phyloP scores from a whole-genome alignment of 2,113 vertebrate species.

The Perca schrenkii region DNA sequence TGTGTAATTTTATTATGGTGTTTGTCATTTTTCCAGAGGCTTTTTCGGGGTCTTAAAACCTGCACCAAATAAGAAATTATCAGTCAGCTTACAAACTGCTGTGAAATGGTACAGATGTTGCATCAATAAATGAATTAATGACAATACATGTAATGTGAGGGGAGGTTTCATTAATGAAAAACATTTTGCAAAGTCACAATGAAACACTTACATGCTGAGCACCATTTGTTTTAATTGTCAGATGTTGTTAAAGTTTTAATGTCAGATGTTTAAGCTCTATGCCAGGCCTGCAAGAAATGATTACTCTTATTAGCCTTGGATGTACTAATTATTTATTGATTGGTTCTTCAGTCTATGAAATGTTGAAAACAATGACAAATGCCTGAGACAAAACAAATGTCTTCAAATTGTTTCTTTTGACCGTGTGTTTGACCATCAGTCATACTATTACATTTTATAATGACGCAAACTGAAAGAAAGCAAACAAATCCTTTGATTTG shows the following conservation, averaged over 20 bases:
- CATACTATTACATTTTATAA: background rate
- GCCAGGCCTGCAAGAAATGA: background rate
- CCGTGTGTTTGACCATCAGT: background rate
- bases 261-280: background rate
- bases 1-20: background rate
- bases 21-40: background rate
- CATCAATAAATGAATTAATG: conserved; percentile 55
- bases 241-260: background rate
- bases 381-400: background rate
- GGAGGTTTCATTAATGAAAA: conserved; percentile 17
- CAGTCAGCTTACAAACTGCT: conserved; percentile 25
- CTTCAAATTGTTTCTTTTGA: background rate
- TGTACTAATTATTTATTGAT: conserved; percentile 1
- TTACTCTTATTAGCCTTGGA: conserved; percentile 9
- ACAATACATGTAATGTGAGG: conserved; percentile 24
- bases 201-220: conserved; percentile 1
- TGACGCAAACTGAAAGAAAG: background rate
- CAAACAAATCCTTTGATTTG: background rate
- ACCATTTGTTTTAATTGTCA: background rate
- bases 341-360: conserved; percentile 8
- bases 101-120: conserved; percentile 47
- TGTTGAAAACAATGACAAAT: conserved; percentile 6
- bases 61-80: conserved; percentile 40
- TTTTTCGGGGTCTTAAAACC: background rate
- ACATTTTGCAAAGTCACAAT: conserved; percentile 25